Conservation (phyloP, 1,140 invertebrate species). For the Rhopalosiphum maidis region DNA sequence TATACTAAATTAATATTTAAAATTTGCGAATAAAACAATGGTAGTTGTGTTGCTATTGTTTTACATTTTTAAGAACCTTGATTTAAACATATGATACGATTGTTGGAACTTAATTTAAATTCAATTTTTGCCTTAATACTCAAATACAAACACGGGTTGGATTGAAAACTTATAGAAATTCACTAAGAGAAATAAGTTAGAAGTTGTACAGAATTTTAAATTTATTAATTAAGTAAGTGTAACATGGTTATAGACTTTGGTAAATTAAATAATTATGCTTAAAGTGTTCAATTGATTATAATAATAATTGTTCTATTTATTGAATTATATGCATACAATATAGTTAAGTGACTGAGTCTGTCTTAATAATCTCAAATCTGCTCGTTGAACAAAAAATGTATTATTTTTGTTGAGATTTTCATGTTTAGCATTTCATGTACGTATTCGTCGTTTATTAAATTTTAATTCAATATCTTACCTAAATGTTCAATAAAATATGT, state of each 20-base stretch:
- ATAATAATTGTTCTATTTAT: background rate
- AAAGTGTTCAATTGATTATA: background rate
- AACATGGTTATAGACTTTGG: background rate
- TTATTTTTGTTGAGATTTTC: background rate
- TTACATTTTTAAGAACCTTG: background rate
- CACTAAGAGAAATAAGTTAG: background rate
- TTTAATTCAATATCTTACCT: background rate
- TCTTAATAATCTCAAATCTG: background rate
- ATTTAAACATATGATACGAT: background rate
- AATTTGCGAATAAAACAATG: background rate
- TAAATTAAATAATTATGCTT: background rate
- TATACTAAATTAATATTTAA: background rate
- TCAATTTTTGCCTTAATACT: background rate
- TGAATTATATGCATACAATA: background rate
- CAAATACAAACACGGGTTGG: background rate
- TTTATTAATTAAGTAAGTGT: background rate
- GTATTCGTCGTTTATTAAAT: background rate
- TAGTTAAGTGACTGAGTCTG: rapidly evolving
- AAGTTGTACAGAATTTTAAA: background rate
- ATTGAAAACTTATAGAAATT: background rate
- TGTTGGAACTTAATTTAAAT: background rate
- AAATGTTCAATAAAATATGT: background rate
- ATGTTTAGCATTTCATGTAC: background rate
- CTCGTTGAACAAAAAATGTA: background rate
- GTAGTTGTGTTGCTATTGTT: background rate